Evolutionary conservation across 2,888 invertebrate species (phyloP), one percentile per base, ranked within the genome.

Genomic region (Omphaloscelis lunosa): DNA sequence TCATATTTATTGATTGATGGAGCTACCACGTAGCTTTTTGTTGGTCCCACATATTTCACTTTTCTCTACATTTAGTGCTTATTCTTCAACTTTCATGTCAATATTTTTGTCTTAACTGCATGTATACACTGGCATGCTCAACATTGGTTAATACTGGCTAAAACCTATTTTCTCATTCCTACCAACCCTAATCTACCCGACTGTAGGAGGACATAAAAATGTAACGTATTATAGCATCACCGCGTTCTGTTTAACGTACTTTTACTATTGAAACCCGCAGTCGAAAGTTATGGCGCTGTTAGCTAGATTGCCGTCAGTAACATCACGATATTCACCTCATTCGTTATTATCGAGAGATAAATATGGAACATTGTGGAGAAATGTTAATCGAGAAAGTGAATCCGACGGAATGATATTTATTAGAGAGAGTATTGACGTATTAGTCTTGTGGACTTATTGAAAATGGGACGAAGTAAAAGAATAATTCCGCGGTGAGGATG

Each of bases 201-300:
- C 56, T 5, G n/a, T n/a, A 58, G 23, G 58, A 71, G 41, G 69
- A 63, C 59, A 86, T 79, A 77, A 80, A 78, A 87, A 69, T 68
- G 77, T 86, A 77, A 82, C 72, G 69, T 77, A 51, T 75, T 69
- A 77, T 41, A 65, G 75, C 66, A 77, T 65, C 66, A 84, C 56
- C 62, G 61, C 75, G 63, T 78, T 85, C 66, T 71, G 67, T 77
- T 66, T 80, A 88, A 83, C 80, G 83, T 79, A 85, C 86, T 89
- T 86, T 89, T 88, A 89, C 89, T 88, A 83, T 87, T 89, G 41
- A 83, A 87, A 84, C 77, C 63, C 75, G 61, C 69, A 51, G 79
- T 77, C 34, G 79, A 86, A 86, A 86, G 85, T 82, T 71, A 77
- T 66, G 29, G 68, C 41, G 58, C n/a, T 41, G 48, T 81, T 69